phyloP scores from a whole-genome alignment of 2,797 vertebrate genomes.

The Mormyrus proboscirostris region DNA sequence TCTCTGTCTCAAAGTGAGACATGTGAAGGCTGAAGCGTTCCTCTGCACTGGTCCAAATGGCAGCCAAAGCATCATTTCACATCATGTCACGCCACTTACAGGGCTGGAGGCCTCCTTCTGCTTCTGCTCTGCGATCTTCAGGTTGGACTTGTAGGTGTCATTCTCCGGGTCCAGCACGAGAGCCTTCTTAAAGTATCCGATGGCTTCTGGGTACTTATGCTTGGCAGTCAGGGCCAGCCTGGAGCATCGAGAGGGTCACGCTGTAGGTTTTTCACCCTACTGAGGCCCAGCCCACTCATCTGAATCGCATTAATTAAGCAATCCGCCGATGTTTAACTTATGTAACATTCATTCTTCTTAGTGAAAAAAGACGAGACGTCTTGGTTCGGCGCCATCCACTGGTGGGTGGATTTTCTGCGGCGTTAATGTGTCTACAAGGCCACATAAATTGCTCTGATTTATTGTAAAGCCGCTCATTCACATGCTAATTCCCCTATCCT shows the following conservation, averaged over 20 bases:
- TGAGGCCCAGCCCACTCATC: neutral
- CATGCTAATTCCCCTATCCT: neutral
- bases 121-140: constrained; percentile 96
- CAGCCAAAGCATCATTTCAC: neutral
- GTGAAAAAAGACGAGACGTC: neutral
- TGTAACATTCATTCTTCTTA: neutral
- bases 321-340: neutral
- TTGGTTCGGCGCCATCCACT: neutral
- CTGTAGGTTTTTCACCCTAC: neutral
- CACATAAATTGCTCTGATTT: neutral
- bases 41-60: neutral
- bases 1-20: neutral
- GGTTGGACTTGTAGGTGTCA: constrained; percentile 92
- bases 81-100: constrained; percentile 60
- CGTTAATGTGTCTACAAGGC: neutral
- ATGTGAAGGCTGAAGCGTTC: neutral
- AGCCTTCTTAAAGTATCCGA: constrained; percentile 91
- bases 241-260: constrained; percentile 12
- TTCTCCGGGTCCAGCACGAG: constrained; percentile 92
- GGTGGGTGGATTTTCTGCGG: neutral
- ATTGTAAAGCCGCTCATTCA: neutral
- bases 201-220: constrained; percentile 90
- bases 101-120: constrained; percentile 84
- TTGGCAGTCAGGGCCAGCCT: constrained; percentile 88
- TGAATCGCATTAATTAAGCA: neutral